Conservation (phyloP, 92 coral and sea anemone species). For the Blastomussa wellsi region DNA sequence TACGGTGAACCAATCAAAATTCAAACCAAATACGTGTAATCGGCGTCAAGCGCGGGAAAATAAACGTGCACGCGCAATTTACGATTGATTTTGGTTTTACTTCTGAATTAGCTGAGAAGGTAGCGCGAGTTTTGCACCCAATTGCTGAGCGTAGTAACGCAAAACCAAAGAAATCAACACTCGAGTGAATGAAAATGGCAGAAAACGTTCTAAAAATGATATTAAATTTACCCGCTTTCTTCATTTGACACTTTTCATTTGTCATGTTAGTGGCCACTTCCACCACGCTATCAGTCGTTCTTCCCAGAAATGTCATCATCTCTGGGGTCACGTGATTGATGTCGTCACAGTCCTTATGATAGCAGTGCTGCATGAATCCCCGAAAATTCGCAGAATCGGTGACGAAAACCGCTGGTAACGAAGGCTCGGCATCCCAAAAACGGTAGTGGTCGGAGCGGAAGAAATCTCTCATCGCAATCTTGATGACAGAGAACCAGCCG, state of each 20-base stretch:
- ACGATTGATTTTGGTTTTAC: no score
- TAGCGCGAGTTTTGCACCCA: no score
- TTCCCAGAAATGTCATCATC: constrained; percentile 47
- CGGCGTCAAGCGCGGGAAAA: no score
- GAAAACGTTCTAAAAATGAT: background rate
- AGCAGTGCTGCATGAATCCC: constrained; percentile 69
- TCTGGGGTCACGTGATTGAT: constrained; percentile 41
- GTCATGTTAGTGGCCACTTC: constrained; percentile 28
- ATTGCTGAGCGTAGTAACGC: no score
- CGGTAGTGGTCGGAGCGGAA: constrained; percentile 55
- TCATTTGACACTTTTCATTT: constrained; percentile 24
- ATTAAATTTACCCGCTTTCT: background rate
- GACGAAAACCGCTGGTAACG: constrained; percentile 56
- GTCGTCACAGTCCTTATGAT: constrained; percentile 64
- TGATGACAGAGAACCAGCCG: background rate
- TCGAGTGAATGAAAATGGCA: no score
- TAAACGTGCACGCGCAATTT: no score
- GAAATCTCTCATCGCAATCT: background rate
- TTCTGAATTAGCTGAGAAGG: no score
- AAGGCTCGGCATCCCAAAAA: constrained; percentile 63
- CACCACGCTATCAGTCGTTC: constrained; percentile 46
- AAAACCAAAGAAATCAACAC: background rate
- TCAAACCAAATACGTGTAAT: no score
- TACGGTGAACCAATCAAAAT: no score
- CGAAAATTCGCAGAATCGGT: constrained; percentile 64